Evolutionary conservation across 1,140 invertebrate genomes (phyloP), one percentile per base, ranked within the genome.

Genomic region (Adelges cooleyi): DNA sequence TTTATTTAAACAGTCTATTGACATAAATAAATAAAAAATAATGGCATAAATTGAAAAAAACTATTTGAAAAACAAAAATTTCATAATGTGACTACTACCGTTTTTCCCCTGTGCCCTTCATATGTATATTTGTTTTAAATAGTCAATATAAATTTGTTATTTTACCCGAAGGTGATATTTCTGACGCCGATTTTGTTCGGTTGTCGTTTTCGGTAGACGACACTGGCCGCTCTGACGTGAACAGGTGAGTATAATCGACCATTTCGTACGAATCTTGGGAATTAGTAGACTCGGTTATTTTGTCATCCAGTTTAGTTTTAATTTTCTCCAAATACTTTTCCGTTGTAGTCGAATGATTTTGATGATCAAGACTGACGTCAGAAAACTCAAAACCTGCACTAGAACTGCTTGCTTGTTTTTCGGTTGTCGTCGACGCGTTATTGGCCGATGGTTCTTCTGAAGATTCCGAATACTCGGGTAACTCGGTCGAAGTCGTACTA

Each of bases 311-410:
- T 13, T 62, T 62, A 4, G 22, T 62, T 48, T 62, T 62, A 13
- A 62, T 29, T n/a, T 20, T 48, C 20, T 62, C 56, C 29, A 62
- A 46, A 18, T 62, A 62, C n/a, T 62, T n/a, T 9, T 62, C 56
- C 17, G 56, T 62, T 17, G 56, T 62, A 15, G n/a, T 62, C 17
- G 56, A 62, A 48, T 48, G 42, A 22, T 62, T 62, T 27, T 15
- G 17, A 2, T 20, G 44, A 13, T n/a, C 22, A 22, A 62, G 44
- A 46, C 33, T 25, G 46, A 20, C 42, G 15, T 22, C 23, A 22
- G 40, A 44, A 46, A 27, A 20, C 3, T 15, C 44, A 27, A 33
- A 44, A 29, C 13, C 22, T 22, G 8, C 1, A 15, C 22, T 42
- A 20, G 56, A 62, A 62, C 18, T 62, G 44, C 56, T 62, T 3